phyloP scores from a whole-genome alignment of 2,888 invertebrate species.

The Lithophane semibrunnea region DNA sequence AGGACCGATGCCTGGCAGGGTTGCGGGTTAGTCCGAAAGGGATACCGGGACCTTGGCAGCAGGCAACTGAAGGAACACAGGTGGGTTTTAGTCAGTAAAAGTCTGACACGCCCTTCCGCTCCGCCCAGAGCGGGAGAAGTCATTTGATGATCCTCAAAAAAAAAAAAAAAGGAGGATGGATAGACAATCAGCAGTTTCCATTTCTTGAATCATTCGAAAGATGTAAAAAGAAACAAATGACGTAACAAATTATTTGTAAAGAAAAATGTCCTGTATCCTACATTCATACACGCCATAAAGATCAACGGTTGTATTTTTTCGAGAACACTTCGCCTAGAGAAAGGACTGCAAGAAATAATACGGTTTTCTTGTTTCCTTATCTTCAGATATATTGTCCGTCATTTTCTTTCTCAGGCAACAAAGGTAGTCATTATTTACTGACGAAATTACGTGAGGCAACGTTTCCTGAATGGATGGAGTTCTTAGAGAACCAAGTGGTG shows the following conservation, averaged over 20 bases:
- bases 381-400: conserved; percentile 33
- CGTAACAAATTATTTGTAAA: neutral
- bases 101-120: too few relatives aligned
- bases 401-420: conserved; percentile 39
- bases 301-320: conserved; percentile 1
- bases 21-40: too few relatives aligned
- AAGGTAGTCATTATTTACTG: conserved; percentile 46
- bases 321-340: conserved; percentile 1
- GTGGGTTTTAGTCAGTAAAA: too few relatives aligned
- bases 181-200: neutral
- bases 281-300: neutral
- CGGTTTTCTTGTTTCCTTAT: conserved; percentile 25
- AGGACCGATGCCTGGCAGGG: too few relatives aligned
- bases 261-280: neutral
- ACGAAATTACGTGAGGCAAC: conserved; percentile 16
- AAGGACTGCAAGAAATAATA: conserved; percentile 23
- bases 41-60: too few relatives aligned
- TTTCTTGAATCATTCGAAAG: neutral
- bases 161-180: too few relatives aligned
- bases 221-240: neutral
- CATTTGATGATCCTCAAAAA: too few relatives aligned
- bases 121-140: too few relatives aligned
- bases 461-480: conserved; percentile 11
- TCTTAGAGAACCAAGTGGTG: neutral
- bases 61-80: too few relatives aligned